Evolutionary conservation across 1,140 invertebrate genomes (phyloP), one percentile per base, ranked within the genome.

Genomic region (Druon quercuslanigerum): DNA sequence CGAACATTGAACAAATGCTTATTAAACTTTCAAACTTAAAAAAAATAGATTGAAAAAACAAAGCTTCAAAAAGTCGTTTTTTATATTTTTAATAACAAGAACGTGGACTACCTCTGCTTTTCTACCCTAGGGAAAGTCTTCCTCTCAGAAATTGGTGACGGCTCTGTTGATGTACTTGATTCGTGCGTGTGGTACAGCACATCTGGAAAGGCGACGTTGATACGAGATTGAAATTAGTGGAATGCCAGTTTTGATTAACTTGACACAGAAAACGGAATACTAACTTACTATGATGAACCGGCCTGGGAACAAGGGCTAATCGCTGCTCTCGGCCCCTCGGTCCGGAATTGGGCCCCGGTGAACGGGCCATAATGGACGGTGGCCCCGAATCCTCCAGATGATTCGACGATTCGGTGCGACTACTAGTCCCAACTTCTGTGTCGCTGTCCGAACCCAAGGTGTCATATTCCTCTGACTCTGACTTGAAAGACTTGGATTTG

Each of bases 221-320:
- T 51, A 76, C 54, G 73, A 82, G 17, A 76, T 77, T 75, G 74
- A 78, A 54, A 73, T 83, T 79, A 78, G 72, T 71, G 73, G 13
- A 71, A 60, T 66, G 60, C 60, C 14, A 54, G 52, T 70, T 19
- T 25, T 14, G n/a, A n/a, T 16, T 5, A 40, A 40, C 14, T 46
- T 84, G 86, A 90, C 87, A 90, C 87, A 89, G 86, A 90, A 88
- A 88, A 88, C 85, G 79, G 86, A 92, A 92, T 92, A 93, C 92
- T 92, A 92, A 93, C 92, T 93, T 93, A 93, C 92, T 93, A 92
- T 93, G 92, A 91, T 92, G 92, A 91, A 92, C 90, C 89, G 92
- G 91, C 89, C 92, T 92, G 81, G 91, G 90, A 75, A 88, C 87
- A 40, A 90, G 84, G 82, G 90, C 89, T 81, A 91, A 85, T 77